phyloP scores from a whole-genome alignment of 2,113 vertebrate genomes.

The Gasterosteus nipponicus region DNA sequence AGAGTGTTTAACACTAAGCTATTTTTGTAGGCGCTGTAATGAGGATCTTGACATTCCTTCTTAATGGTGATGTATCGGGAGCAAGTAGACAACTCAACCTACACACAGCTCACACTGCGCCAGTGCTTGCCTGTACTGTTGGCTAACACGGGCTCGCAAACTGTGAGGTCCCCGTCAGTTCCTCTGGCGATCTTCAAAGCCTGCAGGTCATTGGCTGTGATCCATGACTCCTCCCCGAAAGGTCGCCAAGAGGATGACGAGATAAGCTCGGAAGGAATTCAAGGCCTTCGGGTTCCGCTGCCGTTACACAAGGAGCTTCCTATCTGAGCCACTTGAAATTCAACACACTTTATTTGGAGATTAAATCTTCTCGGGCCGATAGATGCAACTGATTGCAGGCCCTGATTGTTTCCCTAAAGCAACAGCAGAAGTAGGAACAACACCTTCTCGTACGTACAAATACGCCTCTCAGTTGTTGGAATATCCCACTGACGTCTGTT shows the following conservation, averaged over 20 bases:
- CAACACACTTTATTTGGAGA: slow-evolving; percentile 17
- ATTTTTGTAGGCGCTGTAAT: slow-evolving; percentile 62
- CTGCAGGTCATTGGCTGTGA: slow-evolving; percentile 40
- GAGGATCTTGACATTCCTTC: slow-evolving; percentile 58
- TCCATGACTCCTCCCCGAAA: slow-evolving; percentile 57
- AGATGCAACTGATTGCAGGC: slow-evolving; percentile 12
- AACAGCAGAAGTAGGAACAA: slow-evolving; percentile 27
- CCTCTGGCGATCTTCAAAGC: slow-evolving; percentile 58
- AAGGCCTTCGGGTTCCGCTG: slow-evolving; percentile 56
- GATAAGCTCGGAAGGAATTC: slow-evolving; percentile 67
- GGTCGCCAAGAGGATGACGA: slow-evolving; percentile 66
- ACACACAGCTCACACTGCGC: slow-evolving; percentile 21
- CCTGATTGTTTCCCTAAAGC: slow-evolving; percentile 40
- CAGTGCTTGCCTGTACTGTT: slow-evolving; percentile 22
- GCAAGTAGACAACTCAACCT: slow-evolving; percentile 6
- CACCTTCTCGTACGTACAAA: slow-evolving; percentile 41
- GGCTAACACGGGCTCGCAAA: slow-evolving; percentile 37
- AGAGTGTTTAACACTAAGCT: slow-evolving; percentile 56
- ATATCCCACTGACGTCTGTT: slow-evolving; percentile 50
- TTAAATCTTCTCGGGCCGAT: slow-evolving; percentile 10
- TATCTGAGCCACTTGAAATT: slow-evolving; percentile 44
- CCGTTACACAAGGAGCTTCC: slow-evolving; percentile 44
- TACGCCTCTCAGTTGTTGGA: slow-evolving; percentile 47
- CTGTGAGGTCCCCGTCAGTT: slow-evolving; percentile 52
- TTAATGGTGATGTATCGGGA: slow-evolving; percentile 51